A percentile compares a stretch with the other conserved stretches of the same genome.
phyloP scores from a whole-genome alignment of 2,113 vertebrate genomes.

The Fulica atra region DNA sequence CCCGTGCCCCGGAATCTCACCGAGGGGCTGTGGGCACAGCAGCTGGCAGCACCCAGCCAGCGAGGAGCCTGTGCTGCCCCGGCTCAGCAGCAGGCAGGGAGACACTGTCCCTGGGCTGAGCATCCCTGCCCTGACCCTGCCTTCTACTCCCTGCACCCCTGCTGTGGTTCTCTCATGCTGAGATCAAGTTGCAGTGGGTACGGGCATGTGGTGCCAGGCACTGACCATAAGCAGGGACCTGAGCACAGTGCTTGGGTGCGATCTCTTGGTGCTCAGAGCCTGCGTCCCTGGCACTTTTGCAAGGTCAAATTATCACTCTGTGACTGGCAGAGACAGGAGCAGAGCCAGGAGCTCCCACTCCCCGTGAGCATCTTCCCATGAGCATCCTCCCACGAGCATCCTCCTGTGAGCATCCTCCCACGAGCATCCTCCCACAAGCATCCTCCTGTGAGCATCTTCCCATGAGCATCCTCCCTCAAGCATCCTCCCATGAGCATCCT shows the following conservation, averaged over 20 bases:
- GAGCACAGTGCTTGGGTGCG: not conserved
- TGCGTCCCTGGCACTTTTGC: not conserved
- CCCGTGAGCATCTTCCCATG: not conserved
- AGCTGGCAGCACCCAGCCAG: not conserved
- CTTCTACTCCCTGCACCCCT: not conserved
- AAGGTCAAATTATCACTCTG: not conserved
- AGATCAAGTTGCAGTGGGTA: not conserved
- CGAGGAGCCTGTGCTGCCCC: accelerated
- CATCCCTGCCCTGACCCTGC: not conserved
- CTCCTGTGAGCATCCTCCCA: not conserved
- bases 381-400: no score
- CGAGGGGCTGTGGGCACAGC: not conserved
- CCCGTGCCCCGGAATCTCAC: not conserved
- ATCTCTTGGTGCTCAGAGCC: not conserved
- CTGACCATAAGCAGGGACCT: not conserved
- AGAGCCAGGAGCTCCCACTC: not conserved
- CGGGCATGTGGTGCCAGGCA: accelerated
- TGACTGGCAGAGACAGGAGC: not conserved
- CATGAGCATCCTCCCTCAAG: not conserved
- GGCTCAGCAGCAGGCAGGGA: not conserved
- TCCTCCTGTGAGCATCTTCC: not conserved
- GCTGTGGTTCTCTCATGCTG: accelerated
- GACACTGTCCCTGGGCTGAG: not conserved
- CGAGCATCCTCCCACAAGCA: not conserved
- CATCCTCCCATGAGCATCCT: not conserved